These are phyloP conservation scores for Pogonocherus hispidulus DNA, from an alignment of 2,888 invertebrate genomes.

Conservation along the genomic window DNA sequence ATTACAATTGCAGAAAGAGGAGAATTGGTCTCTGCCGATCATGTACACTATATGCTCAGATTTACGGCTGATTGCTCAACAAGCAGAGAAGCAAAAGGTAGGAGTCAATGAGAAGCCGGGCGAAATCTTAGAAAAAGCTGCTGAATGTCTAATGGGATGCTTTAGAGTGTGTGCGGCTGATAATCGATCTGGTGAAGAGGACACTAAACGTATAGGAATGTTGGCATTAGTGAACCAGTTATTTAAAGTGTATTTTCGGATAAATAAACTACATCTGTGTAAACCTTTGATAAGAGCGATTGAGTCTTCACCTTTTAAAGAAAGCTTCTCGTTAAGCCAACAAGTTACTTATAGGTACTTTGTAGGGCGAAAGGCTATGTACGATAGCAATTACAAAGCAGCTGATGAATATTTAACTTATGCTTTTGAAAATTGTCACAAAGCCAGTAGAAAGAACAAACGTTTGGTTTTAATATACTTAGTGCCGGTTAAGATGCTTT, in stretches of 20 bases:
- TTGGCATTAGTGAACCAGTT: conserved; percentile 96
- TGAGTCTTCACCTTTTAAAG: conserved; percentile 91
- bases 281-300: conserved; percentile 97
- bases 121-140: conserved; percentile 91
- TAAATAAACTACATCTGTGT: conserved; percentile 89
- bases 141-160: conserved; percentile 92
- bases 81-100: conserved; percentile 77
- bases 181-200: conserved; percentile 89
- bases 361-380: conserved; percentile 98
- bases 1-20: conserved; percentile 90
- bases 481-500: conserved; percentile 96
- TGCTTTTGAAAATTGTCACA: conserved; percentile 93
- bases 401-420: conserved; percentile 94
- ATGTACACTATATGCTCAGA: conserved; percentile 93
- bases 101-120: conserved; percentile 72
- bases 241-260: conserved; percentile 88
- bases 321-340: conserved; percentile 91
- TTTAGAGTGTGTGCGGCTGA: conserved; percentile 97
- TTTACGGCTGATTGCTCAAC: conserved; percentile 82
- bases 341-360: conserved; percentile 98
- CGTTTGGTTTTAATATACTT: conserved; percentile 93
- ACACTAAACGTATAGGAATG: conserved; percentile 97
- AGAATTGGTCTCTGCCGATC: conserved; percentile 96
- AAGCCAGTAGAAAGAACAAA: conserved; percentile 86
- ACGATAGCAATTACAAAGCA: conserved; percentile 94